Conservation (phyloP, 2,888 invertebrate genomes). For the Ryuthela nishihirai region DNA sequence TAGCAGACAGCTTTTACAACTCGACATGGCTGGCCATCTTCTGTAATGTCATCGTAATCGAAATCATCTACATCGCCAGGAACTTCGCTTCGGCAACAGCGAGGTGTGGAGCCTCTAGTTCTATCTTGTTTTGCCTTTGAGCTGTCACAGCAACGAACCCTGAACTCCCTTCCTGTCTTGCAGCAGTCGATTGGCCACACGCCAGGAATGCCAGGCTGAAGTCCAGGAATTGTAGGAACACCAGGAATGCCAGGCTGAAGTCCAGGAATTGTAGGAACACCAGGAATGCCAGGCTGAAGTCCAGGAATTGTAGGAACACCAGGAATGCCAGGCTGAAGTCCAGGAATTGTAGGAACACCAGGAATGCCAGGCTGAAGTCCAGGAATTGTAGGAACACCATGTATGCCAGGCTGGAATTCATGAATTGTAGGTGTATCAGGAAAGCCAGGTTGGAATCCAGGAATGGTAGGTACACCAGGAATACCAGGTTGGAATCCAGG, state of each 20-base stretch:
- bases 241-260: background rate
- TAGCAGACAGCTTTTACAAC: slow-evolving; percentile 35
- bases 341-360: background rate
- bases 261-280: background rate
- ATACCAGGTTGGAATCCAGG: too few species aligned
- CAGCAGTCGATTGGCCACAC: slow-evolving; percentile 12
- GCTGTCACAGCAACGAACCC: slow-evolving; percentile 17
- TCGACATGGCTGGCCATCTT: slow-evolving; percentile 19
- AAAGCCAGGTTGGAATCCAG: background rate
- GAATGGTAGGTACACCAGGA: too few species aligned
- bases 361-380: background rate
- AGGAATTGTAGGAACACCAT: background rate
- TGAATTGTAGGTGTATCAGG: background rate
- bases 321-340: background rate
- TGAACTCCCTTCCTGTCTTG: slow-evolving; percentile 6
- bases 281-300: background rate
- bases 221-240: background rate
- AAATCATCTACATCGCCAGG: slow-evolving; percentile 1
- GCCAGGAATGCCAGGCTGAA: background rate
- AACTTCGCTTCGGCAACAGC: slow-evolving; percentile 1
- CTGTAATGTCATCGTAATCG: slow-evolving; percentile 13
- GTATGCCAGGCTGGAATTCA: background rate
- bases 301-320: background rate
- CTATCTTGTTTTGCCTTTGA: background rate
- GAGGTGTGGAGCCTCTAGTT: background rate